These are phyloP conservation scores for Dasypolia templi DNA, from an alignment of 2,888 invertebrate species.

Conservation along the genomic window DNA sequence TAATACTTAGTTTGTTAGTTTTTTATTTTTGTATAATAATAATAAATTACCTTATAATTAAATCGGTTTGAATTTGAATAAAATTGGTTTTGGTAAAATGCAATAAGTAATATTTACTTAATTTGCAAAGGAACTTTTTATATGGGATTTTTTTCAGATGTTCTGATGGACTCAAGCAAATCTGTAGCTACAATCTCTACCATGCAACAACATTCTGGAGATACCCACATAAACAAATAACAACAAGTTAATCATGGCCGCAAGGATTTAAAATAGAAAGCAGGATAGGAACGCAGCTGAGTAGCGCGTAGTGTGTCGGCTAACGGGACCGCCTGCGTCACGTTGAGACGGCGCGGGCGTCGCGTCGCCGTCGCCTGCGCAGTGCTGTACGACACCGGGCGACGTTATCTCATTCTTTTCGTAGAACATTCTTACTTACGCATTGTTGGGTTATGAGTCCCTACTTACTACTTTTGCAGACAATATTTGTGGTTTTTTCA, in stretches of 20 bases:
- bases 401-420: constrained; percentile 52
- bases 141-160: not conserved
- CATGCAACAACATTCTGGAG: not conserved
- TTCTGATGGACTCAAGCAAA: not conserved
- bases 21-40: too few species aligned
- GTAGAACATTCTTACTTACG: constrained; percentile 14
- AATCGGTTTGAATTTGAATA: constrained; percentile 4
- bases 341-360: constrained; percentile 61
- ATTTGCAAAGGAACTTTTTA: not conserved
- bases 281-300: constrained; percentile 70
- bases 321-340: constrained; percentile 82
- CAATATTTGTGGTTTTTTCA: not conserved
- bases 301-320: constrained; percentile 85
- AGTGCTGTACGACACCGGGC: not conserved
- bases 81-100: constrained; percentile 19
- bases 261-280: constrained; percentile 77
- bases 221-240: constrained; percentile 20
- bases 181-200: not conserved
- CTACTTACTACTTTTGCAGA: not conserved
- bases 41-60: too few species aligned
- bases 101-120: not conserved
- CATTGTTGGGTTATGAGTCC: not conserved
- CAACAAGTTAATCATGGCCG: constrained; percentile 62
- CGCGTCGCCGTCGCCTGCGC: constrained; percentile 52
- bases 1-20: too few species aligned